Evolutionary conservation across 2,888 invertebrate genomes (phyloP).

Genomic region (Diogma glabrata): DNA sequence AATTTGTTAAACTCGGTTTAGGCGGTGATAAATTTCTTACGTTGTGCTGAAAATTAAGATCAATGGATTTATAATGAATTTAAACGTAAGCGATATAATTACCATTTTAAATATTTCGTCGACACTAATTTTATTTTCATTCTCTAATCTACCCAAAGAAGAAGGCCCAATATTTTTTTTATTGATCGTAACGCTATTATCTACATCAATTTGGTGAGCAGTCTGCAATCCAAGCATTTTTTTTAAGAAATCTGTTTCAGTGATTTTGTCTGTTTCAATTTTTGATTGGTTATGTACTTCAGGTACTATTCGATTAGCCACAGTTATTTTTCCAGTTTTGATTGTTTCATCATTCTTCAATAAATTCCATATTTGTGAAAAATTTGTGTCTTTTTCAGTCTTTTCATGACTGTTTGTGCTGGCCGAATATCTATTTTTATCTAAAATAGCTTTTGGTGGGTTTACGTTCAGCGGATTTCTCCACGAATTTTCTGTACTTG

Average conservation of each 20-base stretch:
- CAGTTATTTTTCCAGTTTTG: too few species aligned
- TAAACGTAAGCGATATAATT: too few species aligned
- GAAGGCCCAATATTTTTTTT: too few species aligned
- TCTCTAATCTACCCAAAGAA: too few species aligned
- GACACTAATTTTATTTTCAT: too few species aligned
- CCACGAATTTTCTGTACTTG: slow-evolving; percentile 4
- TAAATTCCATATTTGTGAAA: too few species aligned
- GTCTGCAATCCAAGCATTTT: slow-evolving; percentile 4
- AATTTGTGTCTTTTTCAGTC: background rate
- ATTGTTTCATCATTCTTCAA: too few species aligned
- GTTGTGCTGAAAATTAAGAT: background rate
- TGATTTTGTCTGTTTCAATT: background rate
- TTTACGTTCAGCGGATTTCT: background rate
- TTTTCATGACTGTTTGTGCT: background rate
- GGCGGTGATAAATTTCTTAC: background rate
- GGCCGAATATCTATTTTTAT: too few species aligned
- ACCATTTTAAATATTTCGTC: too few species aligned
- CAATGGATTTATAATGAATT: too few species aligned
- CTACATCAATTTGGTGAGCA: background rate
- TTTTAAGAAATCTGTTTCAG: slow-evolving; percentile 7
- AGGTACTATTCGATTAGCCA: background rate
- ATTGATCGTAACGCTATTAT: too few species aligned
- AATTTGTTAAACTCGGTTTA: slow-evolving; percentile 11
- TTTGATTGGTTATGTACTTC: too few species aligned
- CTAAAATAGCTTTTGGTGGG: background rate